phyloP scores from a whole-genome alignment of 2,797 vertebrate species.

The Astyanax mexicanus region DNA sequence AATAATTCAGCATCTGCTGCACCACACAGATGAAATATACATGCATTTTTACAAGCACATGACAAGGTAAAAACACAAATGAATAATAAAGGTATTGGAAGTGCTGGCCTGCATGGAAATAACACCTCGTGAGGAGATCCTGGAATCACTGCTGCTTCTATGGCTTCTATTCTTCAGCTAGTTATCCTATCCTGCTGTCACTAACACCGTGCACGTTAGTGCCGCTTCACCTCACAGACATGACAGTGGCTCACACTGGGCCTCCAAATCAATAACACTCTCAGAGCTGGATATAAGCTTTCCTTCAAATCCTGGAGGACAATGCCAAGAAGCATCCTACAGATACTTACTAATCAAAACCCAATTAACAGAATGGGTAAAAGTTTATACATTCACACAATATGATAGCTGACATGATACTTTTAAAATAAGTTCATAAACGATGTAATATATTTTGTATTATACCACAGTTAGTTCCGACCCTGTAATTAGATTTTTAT shows the following conservation, averaged over 20 bases:
- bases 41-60: slow-evolving; percentile 73
- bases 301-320: neutral
- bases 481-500: no score
- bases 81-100: slow-evolving; percentile 71
- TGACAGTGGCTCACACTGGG: neutral
- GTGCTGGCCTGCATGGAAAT: slow-evolving; percentile 57
- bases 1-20: slow-evolving; percentile 72
- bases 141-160: slow-evolving; percentile 21
- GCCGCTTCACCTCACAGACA: neutral
- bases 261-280: neutral
- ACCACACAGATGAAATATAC: slow-evolving; percentile 74
- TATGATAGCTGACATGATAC: no score
- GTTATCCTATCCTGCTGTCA: neutral
- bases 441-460: no score
- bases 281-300: neutral
- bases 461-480: no score
- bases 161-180: slow-evolving; percentile 8
- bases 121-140: neutral
- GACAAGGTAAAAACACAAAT: slow-evolving; percentile 67
- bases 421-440: no score
- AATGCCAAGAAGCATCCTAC: neutral
- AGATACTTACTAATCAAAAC: neutral
- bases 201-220: neutral
- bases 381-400: no score
- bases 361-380: no score